These are phyloP conservation scores for Graptemys geographica DNA, from an alignment of 2,797 vertebrate species.

Conservation along the genomic window DNA sequence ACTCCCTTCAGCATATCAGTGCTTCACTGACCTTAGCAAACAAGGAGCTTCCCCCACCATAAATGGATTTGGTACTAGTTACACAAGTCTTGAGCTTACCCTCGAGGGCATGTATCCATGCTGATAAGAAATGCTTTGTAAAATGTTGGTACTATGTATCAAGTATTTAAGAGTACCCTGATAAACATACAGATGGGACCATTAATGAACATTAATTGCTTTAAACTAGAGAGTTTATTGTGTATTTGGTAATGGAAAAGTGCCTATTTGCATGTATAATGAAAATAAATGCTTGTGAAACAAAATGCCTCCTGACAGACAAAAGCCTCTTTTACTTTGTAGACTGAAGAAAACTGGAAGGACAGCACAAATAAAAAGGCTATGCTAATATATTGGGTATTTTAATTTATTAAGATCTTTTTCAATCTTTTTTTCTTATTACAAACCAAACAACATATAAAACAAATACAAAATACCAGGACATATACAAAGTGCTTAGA, in stretches of 20 bases:
- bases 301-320: conserved; percentile 64
- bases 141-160: conserved; percentile 69
- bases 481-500: background rate
- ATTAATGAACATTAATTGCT: conserved; percentile 80
- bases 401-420: background rate
- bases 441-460: background rate
- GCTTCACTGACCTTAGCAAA: background rate
- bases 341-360: conserved; percentile 40
- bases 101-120: conserved; percentile 43
- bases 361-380: background rate
- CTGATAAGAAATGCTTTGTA: conserved; percentile 74
- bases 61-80: background rate
- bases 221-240: conserved; percentile 78
- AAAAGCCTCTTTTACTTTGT: conserved; percentile 56
- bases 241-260: conserved; percentile 67
- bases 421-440: background rate
- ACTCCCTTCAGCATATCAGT: background rate
- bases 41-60: background rate
- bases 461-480: background rate
- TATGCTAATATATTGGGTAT: background rate
- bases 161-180: conserved; percentile 65
- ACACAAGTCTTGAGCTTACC: conserved; percentile 38
- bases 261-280: conserved; percentile 71
- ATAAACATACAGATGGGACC: conserved; percentile 74
- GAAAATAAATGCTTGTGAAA: conserved; percentile 71